phyloP scores from a whole-genome alignment of 2,113 vertebrate genomes.

The Phalacrocorax carbo region DNA sequence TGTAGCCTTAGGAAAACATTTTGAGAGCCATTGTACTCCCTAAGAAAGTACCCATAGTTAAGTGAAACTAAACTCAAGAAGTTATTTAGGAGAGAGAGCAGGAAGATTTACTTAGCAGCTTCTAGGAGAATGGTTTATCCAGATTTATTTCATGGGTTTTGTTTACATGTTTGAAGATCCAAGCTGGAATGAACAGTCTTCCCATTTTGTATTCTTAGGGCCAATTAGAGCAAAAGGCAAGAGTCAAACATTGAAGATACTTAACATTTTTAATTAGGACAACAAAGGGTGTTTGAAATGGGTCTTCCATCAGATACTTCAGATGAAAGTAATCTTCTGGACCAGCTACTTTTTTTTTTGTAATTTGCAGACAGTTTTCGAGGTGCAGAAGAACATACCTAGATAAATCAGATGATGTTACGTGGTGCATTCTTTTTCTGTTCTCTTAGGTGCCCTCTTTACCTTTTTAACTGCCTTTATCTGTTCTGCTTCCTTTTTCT shows the following conservation, averaged over 20 bases:
- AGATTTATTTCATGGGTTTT: neutral
- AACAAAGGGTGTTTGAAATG: neutral
- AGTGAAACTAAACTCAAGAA: slow-evolving; percentile 15
- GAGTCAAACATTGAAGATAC: neutral
- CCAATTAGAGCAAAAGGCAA: neutral
- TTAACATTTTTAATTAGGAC: neutral
- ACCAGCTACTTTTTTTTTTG: neutral
- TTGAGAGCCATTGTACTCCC: slow-evolving; percentile 13
- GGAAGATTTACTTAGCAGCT: neutral
- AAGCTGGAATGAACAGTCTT: neutral
- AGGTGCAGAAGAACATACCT: neutral
- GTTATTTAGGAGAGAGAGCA: neutral
- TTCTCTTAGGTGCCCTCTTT: neutral
- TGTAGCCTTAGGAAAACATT: slow-evolving; percentile 47
- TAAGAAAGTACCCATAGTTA: neutral
- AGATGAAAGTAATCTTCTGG: neutral
- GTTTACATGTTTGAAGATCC: neutral
- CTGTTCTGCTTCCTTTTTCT: neutral
- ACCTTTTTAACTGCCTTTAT: neutral
- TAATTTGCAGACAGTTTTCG: neutral
- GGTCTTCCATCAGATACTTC: neutral
- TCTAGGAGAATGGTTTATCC: neutral
- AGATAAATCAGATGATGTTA: neutral
- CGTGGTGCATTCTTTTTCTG: neutral
- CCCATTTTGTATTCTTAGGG: neutral